Evolutionary conservation across 1,140 invertebrate genomes (phyloP).

Genomic region (Maconellicoccus hirsutus): DNA sequence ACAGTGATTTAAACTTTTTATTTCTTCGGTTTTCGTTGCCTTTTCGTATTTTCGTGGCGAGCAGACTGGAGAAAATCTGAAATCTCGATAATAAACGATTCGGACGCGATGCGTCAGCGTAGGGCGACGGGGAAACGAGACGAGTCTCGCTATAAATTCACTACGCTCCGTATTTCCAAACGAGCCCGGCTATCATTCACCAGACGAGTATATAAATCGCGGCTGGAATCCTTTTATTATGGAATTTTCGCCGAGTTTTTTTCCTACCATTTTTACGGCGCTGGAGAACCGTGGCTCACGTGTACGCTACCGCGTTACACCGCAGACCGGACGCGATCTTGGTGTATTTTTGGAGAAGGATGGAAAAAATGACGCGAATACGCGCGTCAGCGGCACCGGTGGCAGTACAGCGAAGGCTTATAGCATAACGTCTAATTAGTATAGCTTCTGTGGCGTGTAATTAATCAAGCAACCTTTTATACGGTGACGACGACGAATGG

Average conservation of each 20-base stretch:
- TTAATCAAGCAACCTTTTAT: slow-evolving; percentile 12
- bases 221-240: neutral
- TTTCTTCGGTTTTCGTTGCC: no score
- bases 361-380: no score
- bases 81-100: neutral
- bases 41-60: neutral
- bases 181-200: neutral
- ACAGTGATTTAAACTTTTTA: no score
- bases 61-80: neutral
- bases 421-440: no score
- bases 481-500: neutral
- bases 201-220: neutral
- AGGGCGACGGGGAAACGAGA: no score
- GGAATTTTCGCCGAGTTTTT: neutral
- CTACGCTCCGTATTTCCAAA: neutral
- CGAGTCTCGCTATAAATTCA: neutral
- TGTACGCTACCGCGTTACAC: no score
- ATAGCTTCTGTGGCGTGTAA: neutral
- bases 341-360: no score
- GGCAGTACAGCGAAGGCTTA: no score
- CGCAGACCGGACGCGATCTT: no score
- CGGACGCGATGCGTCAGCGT: neutral
- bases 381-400: no score
- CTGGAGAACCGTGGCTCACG: no score
- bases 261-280: no score